Evolutionary conservation across 2,888 invertebrate species (phyloP).

Genomic region (Perizoma affinitatum): DNA sequence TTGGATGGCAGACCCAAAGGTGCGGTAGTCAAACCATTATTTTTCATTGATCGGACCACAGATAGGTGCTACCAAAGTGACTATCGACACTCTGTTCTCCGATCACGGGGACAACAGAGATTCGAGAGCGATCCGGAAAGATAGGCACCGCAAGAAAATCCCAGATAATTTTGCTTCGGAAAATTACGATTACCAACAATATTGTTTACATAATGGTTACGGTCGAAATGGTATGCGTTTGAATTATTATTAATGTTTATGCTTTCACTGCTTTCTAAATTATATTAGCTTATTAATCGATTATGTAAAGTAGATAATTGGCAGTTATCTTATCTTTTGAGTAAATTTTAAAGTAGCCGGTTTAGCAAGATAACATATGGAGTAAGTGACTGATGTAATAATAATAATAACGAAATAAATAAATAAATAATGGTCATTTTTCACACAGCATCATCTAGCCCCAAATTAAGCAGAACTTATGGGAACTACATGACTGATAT

Average conservation of each 20-base stretch:
- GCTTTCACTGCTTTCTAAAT: slow-evolving; percentile 41
- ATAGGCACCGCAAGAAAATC: background rate
- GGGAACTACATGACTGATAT: too few species aligned
- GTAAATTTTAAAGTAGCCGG: slow-evolving; percentile 3
- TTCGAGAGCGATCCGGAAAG: too few species aligned
- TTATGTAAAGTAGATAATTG: slow-evolving; percentile 33
- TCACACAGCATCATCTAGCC: too few species aligned
- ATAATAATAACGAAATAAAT: too few species aligned
- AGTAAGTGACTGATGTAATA: background rate
- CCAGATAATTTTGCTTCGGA: background rate
- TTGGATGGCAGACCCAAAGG: too few species aligned
- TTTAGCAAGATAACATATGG: slow-evolving; percentile 1
- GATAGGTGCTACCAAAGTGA: too few species aligned
- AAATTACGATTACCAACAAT: slow-evolving; percentile 13
- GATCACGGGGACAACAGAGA: too few species aligned
- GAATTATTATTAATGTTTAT: slow-evolving; percentile 37
- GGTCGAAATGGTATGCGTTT: slow-evolving; percentile 30
- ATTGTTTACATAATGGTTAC: slow-evolving; percentile 30
- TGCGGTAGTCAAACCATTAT: too few species aligned
- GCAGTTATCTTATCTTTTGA: slow-evolving; percentile 15
- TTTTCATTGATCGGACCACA: too few species aligned
- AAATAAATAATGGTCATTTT: too few species aligned
- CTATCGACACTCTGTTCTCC: too few species aligned
- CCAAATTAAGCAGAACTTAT: too few species aligned
- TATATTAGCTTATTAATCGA: slow-evolving; percentile 32